Base-by-base conservation (phyloP, 2,113 vertebrate genomes). In the Myanophis thanlyinensis region DNA sequence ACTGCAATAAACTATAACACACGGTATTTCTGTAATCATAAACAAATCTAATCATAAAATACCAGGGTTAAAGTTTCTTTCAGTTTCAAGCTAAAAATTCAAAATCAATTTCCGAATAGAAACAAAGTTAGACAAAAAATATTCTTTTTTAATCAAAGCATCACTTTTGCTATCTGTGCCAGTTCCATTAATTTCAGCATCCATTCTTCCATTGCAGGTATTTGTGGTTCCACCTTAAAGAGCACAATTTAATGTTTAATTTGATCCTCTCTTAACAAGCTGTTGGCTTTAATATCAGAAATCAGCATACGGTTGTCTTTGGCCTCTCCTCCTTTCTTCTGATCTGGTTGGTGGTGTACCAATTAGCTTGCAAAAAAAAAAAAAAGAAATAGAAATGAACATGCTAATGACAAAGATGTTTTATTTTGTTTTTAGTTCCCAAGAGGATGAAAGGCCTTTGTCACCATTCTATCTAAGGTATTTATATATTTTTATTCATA, bases 381-480 rank as follows among this genome's bases (percentile, higher is more conserved):
- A 93, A 93, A 89, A 20, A 25, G 90, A 93, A 90, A 90, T 11
- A 94, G 52, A 96, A 52, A 30, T 10, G 52, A 96, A 30, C 27
- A 15, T 89, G 91, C 95, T 98, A 96, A 97, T 92, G 92, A 94
- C 35, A 13, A 93, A 91, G 92, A 53, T 35, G 3, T 94, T 0
- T 95, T 30, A 91, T 97, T 97, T 97, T 35, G 27, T 90, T 97
- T 97, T 95, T 94, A 99, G 98, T 96, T 98, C 97, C 35, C 98
- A 98, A 94, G 98, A 99, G 91, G 98, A 99, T 89, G 98, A 98
- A 92, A 97, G 98, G 93, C 98, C 98, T 56, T 97, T 98, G 96
- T 99, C 98, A 96, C 98, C 99, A 85, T 99, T 99, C 97, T 99
- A 98, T 91, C 96, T 99, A 96, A 99, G 99, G 98, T 99, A 98